Conservation (phyloP, 2,113 vertebrate genomes). For the Tragelaphus strepsiceros region DNA sequence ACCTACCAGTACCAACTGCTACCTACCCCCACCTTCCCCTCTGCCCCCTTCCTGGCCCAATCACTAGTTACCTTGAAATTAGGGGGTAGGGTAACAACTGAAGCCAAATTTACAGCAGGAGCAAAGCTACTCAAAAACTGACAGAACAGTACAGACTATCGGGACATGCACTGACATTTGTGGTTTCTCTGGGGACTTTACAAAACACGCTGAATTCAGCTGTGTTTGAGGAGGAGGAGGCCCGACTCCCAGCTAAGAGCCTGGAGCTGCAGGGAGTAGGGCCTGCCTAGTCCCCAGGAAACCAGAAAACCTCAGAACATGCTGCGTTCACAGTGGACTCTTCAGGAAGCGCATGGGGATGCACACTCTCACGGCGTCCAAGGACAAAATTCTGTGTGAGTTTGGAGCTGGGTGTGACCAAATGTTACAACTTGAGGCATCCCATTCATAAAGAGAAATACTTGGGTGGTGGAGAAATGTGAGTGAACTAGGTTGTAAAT, state of each 20-base stretch:
- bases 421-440: not conserved
- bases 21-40: not conserved
- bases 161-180: not conserved
- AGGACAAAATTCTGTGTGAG: not conserved
- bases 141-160: not conserved
- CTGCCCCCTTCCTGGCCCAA: not conserved
- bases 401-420: not conserved
- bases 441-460: not conserved
- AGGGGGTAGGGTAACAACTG: not conserved
- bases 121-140: not conserved
- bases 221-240: not conserved
- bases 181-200: not conserved
- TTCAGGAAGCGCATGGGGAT: no score
- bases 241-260: not conserved
- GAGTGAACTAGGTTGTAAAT: not conserved
- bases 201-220: not conserved
- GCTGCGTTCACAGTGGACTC: not conserved
- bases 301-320: not conserved
- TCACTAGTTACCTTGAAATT: not conserved
- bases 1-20: not conserved
- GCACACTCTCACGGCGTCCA: not conserved
- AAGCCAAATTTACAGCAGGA: conserved; percentile 56
- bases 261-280: not conserved
- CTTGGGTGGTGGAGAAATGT: not conserved
- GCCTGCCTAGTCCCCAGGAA: not conserved